Evolutionary conservation across 2,888 invertebrate genomes (phyloP), one percentile per base, ranked within the genome.

Genomic region (Nematopogon swammerdamellus): DNA sequence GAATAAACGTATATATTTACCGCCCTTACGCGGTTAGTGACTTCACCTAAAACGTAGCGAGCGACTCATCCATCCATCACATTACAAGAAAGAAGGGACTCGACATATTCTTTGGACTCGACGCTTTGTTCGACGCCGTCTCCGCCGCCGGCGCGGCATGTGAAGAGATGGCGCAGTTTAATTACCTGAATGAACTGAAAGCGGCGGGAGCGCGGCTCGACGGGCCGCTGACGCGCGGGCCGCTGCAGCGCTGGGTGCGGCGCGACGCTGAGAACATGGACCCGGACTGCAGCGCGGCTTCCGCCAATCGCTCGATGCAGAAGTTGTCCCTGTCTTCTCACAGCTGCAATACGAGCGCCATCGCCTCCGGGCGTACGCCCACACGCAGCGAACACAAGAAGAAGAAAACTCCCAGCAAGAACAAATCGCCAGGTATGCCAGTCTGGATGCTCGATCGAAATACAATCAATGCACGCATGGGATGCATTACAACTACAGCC

Each of bases 101-200:
- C n/a, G n/a, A n/a, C n/a, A n/a, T n/a, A n/a, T n/a, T n/a, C n/a
- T n/a, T n/a, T n/a, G n/a, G n/a, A n/a, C n/a, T n/a, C n/a, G n/a
- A n/a, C n/a, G n/a, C n/a, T n/a, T n/a, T n/a, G n/a, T n/a, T n/a
- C n/a, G n/a, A n/a, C n/a, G n/a, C n/a, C n/a, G n/a, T n/a, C n/a
- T n/a, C n/a, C n/a, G n/a, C n/a, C n/a, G n/a, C n/a, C 25, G 25
- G 5, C 25, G 8, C 25, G 5, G 25, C 25, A 4, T 25, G 25
- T 25, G 8, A 25, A 25, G 4, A 25, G 4, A 92, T 92, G 92
- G 84, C 91, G 45, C 91, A 92, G 61, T 87, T 91, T 62, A 88
- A 87, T 62, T 92, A 87, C 67, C 77, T 89, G 57, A 91, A 90
- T 67, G 92, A 92, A 70, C 76, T 92, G 53, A 90, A 88, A 58